Evolutionary conservation across 2,888 invertebrate species (phyloP).

Genomic region (Drosophila infuscata): DNA sequence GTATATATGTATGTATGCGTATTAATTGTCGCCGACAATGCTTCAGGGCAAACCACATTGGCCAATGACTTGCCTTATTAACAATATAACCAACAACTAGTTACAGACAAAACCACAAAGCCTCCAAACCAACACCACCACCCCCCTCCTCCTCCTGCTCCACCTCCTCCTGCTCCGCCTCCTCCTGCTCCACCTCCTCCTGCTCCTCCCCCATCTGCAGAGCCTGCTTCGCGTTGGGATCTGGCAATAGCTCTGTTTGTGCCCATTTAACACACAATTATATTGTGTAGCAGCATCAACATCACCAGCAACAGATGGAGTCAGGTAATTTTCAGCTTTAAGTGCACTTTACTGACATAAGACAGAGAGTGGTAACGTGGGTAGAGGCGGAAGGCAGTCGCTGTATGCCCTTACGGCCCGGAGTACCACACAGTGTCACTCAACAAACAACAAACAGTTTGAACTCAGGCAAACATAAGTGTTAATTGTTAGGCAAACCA

Average conservation of each 20-base stretch:
- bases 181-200: too few relatives aligned
- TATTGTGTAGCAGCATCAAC: conserved; percentile 27
- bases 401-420: conserved; percentile 32
- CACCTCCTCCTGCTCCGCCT: too few relatives aligned
- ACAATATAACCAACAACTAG: conserved; percentile 74
- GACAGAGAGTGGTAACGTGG: neutral
- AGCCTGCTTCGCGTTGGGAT: conserved; percentile 3
- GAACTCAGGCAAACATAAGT: conserved; percentile 46
- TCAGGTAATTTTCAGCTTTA: conserved; percentile 73
- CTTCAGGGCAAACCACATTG: conserved; percentile 75
- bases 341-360: conserved; percentile 42
- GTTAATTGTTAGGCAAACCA: conserved; percentile 57
- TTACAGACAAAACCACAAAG: conserved; percentile 47
- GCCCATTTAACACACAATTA: conserved; percentile 70
- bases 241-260: conserved; percentile 51
- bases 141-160: neutral
- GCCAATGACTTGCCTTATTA: conserved; percentile 65
- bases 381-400: neutral
- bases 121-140: neutral
- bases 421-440: conserved; percentile 30
- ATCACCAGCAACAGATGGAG: conserved; percentile 44
- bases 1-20: conserved; percentile 8
- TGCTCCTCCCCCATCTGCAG: neutral
- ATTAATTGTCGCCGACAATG: conserved; percentile 63
- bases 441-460: conserved; percentile 20